phyloP scores from a whole-genome alignment of 2,888 invertebrate species.

The Plagiodera versicolora region DNA sequence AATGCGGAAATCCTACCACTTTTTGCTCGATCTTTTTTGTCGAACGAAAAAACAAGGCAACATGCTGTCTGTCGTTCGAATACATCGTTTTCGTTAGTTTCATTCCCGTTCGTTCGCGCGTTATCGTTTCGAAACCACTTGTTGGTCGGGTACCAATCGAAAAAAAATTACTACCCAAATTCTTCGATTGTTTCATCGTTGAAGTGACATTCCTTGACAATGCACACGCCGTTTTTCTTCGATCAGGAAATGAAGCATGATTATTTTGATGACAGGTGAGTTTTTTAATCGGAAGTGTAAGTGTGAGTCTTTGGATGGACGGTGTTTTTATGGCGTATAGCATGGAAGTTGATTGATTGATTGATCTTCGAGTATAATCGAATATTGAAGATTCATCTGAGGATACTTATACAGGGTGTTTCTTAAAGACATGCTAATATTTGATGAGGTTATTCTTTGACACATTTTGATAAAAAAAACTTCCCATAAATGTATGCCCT shows the following conservation, averaged over 20 bases:
- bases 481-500: too few species aligned
- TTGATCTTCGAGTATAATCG: too few species aligned
- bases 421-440: too few species aligned
- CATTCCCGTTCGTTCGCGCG: neutral
- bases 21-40: neutral
- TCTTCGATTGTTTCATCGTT: neutral
- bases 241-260: conserved; percentile 3
- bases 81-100: neutral
- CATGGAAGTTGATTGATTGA: too few species aligned
- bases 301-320: too few species aligned
- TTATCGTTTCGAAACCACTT: neutral
- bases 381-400: too few species aligned
- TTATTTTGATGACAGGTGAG: conserved; percentile 3
- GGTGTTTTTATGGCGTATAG: too few species aligned
- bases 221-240: conserved; percentile 8
- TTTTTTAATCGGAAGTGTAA: neutral
- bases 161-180: neutral
- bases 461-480: too few species aligned
- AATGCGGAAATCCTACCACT: neutral
- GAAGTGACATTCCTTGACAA: neutral
- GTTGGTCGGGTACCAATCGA: neutral
- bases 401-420: too few species aligned
- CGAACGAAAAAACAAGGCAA: neutral
- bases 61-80: neutral
- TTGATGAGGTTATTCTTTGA: too few species aligned